Base-by-base conservation (phyloP, 2,888 invertebrate species). In the Macrosoma leucophasiata region DNA sequence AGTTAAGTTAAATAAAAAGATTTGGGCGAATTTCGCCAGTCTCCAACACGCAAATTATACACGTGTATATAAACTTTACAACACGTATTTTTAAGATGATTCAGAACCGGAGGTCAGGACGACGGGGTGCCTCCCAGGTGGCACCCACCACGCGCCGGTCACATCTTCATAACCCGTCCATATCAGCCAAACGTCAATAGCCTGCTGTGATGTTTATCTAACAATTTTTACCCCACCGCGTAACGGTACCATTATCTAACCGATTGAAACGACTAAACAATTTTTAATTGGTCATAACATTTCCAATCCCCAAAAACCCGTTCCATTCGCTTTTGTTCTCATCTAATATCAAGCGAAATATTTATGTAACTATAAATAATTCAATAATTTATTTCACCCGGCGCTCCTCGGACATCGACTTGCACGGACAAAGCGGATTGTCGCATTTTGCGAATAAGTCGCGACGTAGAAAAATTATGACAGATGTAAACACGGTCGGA, bases 391-490 rank as follows among this genome's bases (percentile, higher is more conserved):
- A 72, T 67, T 58, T 64, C 56, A 60, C 56, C n/a, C 46, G 48
- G 45, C 50, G 41, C 48, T 47, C n/a, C 37, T 34, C 41, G 50
- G 35, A 46, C 55, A 53, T 60, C 60, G 60, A 60, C 61, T 54
- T 62, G 47, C 41, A 45, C 43, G 48, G 53, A 43, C 71, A 79
- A 78, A 78, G 73, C 58, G 55, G 73, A 67, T 71, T 74, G 74
- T 75, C 67, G 73, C 68, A 51, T 65, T 67, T 65, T 56, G 77
- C 79, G 59, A 69, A 79, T 71, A 70, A 75, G 72, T 70, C 66
- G 78, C 74, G 79, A 82, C 82, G 75, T 79, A 77, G 79, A 82
- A 82, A 78, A 84, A 84, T 81, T 79, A 82, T 81, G 82, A 82
- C 74, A 81, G 72, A 84, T 82, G 68, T 55, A 63, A 68, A 55